Evolutionary conservation across 92 coral and sea anemone genomes (phyloP).

Genomic region (Phenganax stokvisi): DNA sequence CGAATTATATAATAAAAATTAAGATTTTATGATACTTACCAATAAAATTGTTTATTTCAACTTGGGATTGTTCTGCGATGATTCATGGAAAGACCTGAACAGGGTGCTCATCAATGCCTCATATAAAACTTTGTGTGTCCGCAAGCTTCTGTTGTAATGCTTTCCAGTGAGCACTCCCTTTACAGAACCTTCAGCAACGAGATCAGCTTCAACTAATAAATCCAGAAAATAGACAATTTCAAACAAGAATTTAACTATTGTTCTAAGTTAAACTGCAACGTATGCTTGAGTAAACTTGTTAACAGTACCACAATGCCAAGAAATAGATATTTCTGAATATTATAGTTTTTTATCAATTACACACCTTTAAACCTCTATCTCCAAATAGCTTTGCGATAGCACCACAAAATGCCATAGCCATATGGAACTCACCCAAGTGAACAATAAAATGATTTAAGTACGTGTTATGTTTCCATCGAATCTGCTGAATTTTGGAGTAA

Average conservation of each 20-base stretch:
- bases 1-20: too few species aligned
- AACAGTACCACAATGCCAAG: not conserved
- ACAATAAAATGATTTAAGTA: conserved; percentile 22
- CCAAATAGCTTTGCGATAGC: conserved; percentile 31
- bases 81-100: not conserved
- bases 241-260: not conserved
- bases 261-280: too few species aligned
- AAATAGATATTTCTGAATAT: not conserved
- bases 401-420: conserved; percentile 32
- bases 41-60: not conserved
- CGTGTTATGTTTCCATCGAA: conserved; percentile 38
- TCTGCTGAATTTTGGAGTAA: conserved; percentile 39
- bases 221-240: not conserved
- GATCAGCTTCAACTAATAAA: conserved; percentile 16
- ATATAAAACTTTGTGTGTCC: not conserved
- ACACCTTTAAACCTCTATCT: conserved; percentile 45
- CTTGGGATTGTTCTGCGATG: not conserved
- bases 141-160: conserved; percentile 4
- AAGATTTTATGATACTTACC: not conserved
- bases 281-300: too few species aligned
- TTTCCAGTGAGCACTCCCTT: conserved; percentile 14
- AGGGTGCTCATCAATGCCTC: not conserved
- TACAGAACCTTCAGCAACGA: conserved; percentile 8
- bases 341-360: not conserved
- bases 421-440: conserved; percentile 43